Evolutionary conservation across 2,797 vertebrate genomes (phyloP), one percentile per base, ranked within the genome.

Genomic region (Cichlasoma orientale): DNA sequence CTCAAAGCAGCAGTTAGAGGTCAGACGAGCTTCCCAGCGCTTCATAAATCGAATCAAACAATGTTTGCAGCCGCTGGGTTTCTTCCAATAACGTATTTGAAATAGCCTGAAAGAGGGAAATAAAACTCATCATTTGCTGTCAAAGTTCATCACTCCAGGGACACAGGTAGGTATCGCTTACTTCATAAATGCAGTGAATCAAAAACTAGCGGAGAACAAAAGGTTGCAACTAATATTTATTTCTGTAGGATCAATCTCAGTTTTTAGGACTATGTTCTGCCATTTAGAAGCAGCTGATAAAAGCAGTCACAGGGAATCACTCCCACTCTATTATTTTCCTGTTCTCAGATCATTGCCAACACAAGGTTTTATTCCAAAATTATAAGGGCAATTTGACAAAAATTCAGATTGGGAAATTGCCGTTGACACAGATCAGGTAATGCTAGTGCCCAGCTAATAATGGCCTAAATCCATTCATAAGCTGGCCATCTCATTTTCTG

Each of bases 1-100:
- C 79, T 82, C 16, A 44, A 68, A 86, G 74, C 78, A 66, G 70
- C n/a, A 54, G 86, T 74, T 21, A 54, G 68, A 87, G 82, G 87
- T 86, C 72, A 50, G 25, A 47, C 29, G 63, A 75, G 76, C n/a
- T 31, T 80, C 74, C 36, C 44, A 25, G 31, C n/a, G 33, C 27
- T 78, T 84, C 19, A 33, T 4, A 29, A 78, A 72, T 72, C 50
- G 72, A 86, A 85, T 84, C 86, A 63, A 87, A 77, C 70, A 25
- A 63, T 57, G 33, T 59, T 11, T 77, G 56, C 72, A 80, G 77
- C 84, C 74, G 77, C 38, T 33, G 75, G 63, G 81, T 63, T 82
- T 72, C 36, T 61, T 75, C 61, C 76, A 69, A 63, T 78, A 83
- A 80, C 8, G 0, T 16, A 31, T 57, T 82, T 72, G 36, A 77